Conservation (phyloP, 2,888 invertebrate species). For the Drosophila ezoana region DNA sequence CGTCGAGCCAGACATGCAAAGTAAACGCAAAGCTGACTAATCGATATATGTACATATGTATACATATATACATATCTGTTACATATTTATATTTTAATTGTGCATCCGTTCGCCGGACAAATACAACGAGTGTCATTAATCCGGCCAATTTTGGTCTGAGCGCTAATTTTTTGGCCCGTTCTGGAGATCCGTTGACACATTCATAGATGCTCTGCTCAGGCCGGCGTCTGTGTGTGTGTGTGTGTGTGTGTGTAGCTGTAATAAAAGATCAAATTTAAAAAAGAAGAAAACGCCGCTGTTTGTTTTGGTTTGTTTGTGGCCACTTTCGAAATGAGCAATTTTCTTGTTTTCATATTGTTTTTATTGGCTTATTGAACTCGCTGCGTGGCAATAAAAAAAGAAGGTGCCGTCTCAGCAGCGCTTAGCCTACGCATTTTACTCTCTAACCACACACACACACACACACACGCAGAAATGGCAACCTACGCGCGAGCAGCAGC, state of each 20-base stretch:
- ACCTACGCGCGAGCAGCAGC: slow-evolving; percentile 40
- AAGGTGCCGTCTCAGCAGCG: slow-evolving; percentile 22
- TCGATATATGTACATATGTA: slow-evolving; percentile 27
- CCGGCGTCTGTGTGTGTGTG: slow-evolving; percentile 12
- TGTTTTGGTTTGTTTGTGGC: slow-evolving; percentile 45
- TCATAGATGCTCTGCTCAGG: no score
- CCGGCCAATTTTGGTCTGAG: slow-evolving; percentile 66
- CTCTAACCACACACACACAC: slow-evolving; percentile 29
- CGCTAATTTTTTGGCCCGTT: slow-evolving; percentile 27
- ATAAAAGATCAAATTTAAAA: not conserved
- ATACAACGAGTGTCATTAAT: slow-evolving; percentile 23
- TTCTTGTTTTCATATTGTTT: slow-evolving; percentile 33
- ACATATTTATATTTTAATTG: slow-evolving; percentile 55
- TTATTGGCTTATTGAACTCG: slow-evolving; percentile 77
- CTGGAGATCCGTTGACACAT: slow-evolving; percentile 14
- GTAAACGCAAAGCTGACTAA: slow-evolving; percentile 68
- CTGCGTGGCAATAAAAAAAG: slow-evolving; percentile 61
- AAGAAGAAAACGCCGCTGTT: slow-evolving; percentile 61
- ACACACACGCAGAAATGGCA: slow-evolving; percentile 36
- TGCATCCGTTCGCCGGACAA: slow-evolving; percentile 62
- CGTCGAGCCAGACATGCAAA: slow-evolving; percentile 48
- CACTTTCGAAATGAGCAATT: slow-evolving; percentile 69
- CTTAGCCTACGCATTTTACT: slow-evolving; percentile 63
- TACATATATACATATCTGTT: slow-evolving; percentile 11
- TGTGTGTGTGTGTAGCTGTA: not conserved